These are phyloP conservation scores for Isotomurus palustris DNA, from an alignment of 2,888 invertebrate genomes.

Conservation along the genomic window DNA sequence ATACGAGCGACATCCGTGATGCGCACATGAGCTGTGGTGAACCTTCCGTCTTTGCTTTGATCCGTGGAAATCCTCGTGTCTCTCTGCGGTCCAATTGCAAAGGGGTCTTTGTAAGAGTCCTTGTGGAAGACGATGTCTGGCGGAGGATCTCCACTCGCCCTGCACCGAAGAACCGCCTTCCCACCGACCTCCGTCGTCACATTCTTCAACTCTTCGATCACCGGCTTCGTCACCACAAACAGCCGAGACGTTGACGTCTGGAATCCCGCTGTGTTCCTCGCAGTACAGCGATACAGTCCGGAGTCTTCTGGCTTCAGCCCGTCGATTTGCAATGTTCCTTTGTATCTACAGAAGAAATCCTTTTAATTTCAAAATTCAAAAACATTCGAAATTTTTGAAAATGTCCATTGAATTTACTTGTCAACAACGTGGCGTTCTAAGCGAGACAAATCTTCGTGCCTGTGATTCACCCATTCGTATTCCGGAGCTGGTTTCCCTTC, in stretches of 20 bases:
- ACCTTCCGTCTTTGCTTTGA: conserved; percentile 51
- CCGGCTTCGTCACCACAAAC: conserved; percentile 71
- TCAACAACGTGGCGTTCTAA: conserved; percentile 65
- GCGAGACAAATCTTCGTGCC: conserved; percentile 64
- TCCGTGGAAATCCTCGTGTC: conserved; percentile 63
- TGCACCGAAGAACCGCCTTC: conserved; percentile 55
- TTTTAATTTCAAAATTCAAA: neutral
- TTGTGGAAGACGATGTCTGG: conserved; percentile 76
- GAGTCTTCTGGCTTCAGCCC: conserved; percentile 70
- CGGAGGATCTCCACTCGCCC: conserved; percentile 73
- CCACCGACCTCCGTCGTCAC: conserved; percentile 53
- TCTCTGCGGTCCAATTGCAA: conserved; percentile 60
- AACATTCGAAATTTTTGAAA: too few species aligned
- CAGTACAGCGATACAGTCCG: conserved; percentile 74
- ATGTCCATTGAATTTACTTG: conserved; percentile 43
- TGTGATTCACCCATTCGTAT: conserved; percentile 71
- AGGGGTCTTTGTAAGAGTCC: conserved; percentile 62
- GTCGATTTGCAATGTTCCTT: conserved; percentile 68
- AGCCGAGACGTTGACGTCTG: conserved; percentile 65
- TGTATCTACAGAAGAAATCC: conserved; percentile 48
- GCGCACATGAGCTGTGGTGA: conserved; percentile 63
- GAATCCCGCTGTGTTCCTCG: conserved; percentile 71
- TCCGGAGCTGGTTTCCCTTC: conserved; percentile 78
- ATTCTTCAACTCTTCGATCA: conserved; percentile 71
- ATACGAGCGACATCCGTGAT: conserved; percentile 62